phyloP scores from a whole-genome alignment of 2,797 vertebrate genomes.

The Onychomys leucogaster region DNA sequence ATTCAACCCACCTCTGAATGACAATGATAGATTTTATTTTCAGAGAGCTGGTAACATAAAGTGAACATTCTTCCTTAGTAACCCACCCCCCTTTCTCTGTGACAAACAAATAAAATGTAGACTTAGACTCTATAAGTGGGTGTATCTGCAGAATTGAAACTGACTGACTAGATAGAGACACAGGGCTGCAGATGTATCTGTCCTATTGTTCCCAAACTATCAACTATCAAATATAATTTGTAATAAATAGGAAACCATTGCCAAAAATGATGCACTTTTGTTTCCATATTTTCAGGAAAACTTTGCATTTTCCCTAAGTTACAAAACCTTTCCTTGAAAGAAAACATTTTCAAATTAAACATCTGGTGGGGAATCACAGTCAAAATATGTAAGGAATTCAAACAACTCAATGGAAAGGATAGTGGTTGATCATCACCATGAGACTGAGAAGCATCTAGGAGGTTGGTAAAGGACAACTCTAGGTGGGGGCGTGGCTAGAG shows the following conservation, averaged over 20 bases:
- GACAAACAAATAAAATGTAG: neutral
- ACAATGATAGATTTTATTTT: conserved; percentile 26
- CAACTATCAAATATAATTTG: neutral
- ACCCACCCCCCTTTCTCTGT: neutral
- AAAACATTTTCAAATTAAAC: neutral
- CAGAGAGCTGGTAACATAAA: conserved; percentile 4
- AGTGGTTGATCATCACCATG: neutral
- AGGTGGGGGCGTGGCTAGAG: neutral
- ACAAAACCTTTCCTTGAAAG: neutral
- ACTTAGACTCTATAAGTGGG: neutral
- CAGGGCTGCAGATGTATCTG: neutral
- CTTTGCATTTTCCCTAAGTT: neutral
- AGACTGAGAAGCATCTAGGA: neutral
- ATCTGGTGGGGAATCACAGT: neutral
- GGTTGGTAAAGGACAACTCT: neutral
- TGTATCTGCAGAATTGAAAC: neutral
- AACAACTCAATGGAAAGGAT: neutral
- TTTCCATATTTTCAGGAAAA: neutral
- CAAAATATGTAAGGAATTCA: neutral
- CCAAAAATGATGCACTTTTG: neutral
- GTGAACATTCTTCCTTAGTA: neutral
- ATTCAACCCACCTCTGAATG: neutral
- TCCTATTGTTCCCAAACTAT: conserved; percentile 19
- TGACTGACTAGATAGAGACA: neutral
- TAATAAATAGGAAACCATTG: conserved; percentile 5